Conservation (phyloP, 2,797 vertebrate genomes). For the Danio choprae region DNA sequence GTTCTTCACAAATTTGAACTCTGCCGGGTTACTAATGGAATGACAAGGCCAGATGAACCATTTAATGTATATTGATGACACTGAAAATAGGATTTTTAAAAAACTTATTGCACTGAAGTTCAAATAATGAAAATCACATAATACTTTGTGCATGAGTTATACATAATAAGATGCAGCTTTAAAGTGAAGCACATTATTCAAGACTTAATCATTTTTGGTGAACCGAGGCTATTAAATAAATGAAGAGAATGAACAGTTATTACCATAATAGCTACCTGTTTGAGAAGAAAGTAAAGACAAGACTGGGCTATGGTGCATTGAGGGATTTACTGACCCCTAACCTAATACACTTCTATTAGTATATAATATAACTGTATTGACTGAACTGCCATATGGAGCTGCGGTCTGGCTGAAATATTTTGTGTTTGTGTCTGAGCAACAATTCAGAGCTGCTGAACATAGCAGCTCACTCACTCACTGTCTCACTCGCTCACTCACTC, state of each 20-base stretch:
- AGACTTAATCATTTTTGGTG: conserved; percentile 1
- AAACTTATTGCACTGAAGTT: background rate
- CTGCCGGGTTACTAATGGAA: conserved; percentile 28
- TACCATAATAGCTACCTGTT: conserved; percentile 25
- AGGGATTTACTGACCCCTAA: conserved; percentile 11
- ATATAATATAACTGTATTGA: background rate
- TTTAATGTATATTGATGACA: conserved; percentile 40
- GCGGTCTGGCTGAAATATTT: background rate
- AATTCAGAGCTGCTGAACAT: background rate
- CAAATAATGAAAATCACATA: conserved; percentile 17
- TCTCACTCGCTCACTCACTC: no score
- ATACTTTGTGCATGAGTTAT: conserved; percentile 31
- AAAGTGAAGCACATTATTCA: conserved; percentile 28
- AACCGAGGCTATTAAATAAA: conserved; percentile 27
- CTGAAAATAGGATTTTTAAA: conserved; percentile 11
- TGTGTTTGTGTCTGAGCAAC: conserved; percentile 9
- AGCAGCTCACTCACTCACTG: no score
- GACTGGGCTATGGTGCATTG: background rate
- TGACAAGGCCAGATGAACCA: conserved; percentile 3
- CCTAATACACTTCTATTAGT: background rate
- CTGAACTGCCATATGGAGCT: background rate
- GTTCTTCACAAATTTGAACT: conserved; percentile 30
- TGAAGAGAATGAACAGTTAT: conserved; percentile 20
- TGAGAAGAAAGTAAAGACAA: conserved; percentile 12
- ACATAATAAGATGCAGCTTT: conserved; percentile 20